Evolutionary conservation across 2,113 vertebrate species (phyloP).

Genomic region (Cyprinodon tularosa): DNA sequence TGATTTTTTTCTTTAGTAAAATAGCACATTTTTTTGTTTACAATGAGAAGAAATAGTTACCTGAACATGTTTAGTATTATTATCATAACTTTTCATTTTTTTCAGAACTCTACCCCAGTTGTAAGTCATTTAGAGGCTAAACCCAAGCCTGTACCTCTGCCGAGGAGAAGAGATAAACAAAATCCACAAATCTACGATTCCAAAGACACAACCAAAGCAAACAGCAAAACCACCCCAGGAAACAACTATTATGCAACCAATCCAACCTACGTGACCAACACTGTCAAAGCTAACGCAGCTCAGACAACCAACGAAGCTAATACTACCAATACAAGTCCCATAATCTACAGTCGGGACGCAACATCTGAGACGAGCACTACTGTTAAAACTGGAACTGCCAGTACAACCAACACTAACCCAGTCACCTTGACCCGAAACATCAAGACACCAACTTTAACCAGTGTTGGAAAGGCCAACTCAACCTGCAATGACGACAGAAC

Average conservation of each 20-base stretch:
- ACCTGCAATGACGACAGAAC: neutral
- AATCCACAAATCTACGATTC: neutral
- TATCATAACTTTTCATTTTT: neutral
- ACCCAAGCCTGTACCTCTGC: neutral
- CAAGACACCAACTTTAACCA: too few species aligned
- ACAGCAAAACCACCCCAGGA: neutral
- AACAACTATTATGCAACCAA: neutral
- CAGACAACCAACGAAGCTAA: neutral
- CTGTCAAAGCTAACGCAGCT: neutral
- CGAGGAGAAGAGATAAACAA: neutral
- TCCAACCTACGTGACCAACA: neutral
- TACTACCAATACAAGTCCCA: neutral
- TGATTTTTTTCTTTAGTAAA: neutral
- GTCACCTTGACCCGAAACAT: too few species aligned
- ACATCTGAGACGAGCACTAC: neutral
- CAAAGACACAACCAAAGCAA: neutral
- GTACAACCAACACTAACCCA: neutral
- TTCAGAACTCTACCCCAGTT: neutral
- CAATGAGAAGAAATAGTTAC: neutral
- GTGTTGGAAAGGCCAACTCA: neutral
- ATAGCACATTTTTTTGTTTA: neutral
- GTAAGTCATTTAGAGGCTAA: neutral
- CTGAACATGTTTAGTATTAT: neutral
- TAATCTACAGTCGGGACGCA: neutral
- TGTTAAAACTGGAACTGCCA: neutral